Base-by-base conservation (phyloP, 2,888 invertebrate species). In the Drosophila mulleri region DNA sequence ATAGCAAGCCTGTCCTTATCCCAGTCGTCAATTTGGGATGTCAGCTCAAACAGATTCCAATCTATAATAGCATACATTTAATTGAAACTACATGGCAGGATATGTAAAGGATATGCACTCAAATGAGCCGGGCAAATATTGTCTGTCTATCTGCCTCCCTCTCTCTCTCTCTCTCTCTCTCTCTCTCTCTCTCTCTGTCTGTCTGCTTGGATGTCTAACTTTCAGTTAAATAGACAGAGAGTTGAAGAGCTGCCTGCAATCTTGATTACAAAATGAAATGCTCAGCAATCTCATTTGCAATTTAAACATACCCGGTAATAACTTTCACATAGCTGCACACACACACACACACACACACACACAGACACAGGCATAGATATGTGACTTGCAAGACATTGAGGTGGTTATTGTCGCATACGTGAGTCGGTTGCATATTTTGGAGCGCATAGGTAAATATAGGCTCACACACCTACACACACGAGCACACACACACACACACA, bases 341-440 rank as follows among this genome's bases (percentile, higher is more conserved):
- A 56, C 54, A 26, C 57, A 12, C 42, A 42, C 18, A 42, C 26
- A 41, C 18, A 20, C 18, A 26, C 12, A 16, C 0, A 39, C 37
- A 14, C 6, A 23, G 12, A 26, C 11, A 12, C n/a, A 23, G 37
- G 5, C 9, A 9, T 23, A 23, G 20, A 23, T 23, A 45, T 44
- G 20, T 8, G 16, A 63, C 41, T 66, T 47, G 41, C 39, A n/a
- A 69, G 78, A 66, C 75, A 83, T 82, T 72, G 78, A 85, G 85
- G 77, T 73, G 79, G 79, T 79, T 84, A 79, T 79, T 82, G 80
- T 78, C 75, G 68, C 62, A 70, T 53, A 77, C 71, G 77, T 72
- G 71, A 67, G 72, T 66, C 44, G 58, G 41, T 47, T 50, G 80
- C 60, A 75, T 74, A 83, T 79, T 62, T 72, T 79, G 60, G 58